These are phyloP conservation scores for Synergus japonicus DNA, from an alignment of 2,888 invertebrate genomes.

Conservation along the genomic window DNA sequence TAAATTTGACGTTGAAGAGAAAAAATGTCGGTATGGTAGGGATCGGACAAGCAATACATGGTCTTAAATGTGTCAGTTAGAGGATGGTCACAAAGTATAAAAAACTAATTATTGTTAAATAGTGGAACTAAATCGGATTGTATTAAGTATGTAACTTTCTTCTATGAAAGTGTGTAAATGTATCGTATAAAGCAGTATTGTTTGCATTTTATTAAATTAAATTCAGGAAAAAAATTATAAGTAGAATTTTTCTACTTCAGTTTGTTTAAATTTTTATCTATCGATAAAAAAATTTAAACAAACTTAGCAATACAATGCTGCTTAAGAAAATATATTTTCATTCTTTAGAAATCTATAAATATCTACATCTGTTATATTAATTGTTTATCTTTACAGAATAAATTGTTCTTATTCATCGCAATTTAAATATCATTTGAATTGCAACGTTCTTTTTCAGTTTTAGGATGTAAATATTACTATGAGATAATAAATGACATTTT, in stretches of 20 bases:
- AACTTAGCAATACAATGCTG: not conserved
- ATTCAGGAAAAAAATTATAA: not conserved
- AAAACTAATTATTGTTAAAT: not conserved
- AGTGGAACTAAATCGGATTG: not conserved
- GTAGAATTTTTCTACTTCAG: not conserved
- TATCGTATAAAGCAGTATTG: not conserved
- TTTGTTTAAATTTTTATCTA: no score
- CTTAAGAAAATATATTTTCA: constrained; percentile 2
- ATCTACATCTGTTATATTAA: not conserved
- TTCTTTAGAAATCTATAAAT: not conserved
- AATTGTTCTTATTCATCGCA: not conserved
- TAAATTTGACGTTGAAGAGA: no score
- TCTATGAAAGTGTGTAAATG: constrained; percentile 22
- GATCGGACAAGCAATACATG: no score
- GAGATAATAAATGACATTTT: no score
- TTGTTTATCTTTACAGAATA: not conserved
- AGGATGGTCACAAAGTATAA: constrained; percentile 5
- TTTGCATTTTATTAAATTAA: not conserved
- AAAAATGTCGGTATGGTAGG: no score
- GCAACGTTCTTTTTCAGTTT: not conserved
- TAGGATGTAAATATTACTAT: no score
- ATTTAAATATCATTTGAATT: not conserved
- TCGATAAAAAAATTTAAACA: not conserved
- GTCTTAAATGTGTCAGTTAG: not conserved
- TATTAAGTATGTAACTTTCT: constrained; percentile 11